Evolutionary conservation across 2,888 invertebrate species (phyloP).

Genomic region (Trachelus stipa): DNA sequence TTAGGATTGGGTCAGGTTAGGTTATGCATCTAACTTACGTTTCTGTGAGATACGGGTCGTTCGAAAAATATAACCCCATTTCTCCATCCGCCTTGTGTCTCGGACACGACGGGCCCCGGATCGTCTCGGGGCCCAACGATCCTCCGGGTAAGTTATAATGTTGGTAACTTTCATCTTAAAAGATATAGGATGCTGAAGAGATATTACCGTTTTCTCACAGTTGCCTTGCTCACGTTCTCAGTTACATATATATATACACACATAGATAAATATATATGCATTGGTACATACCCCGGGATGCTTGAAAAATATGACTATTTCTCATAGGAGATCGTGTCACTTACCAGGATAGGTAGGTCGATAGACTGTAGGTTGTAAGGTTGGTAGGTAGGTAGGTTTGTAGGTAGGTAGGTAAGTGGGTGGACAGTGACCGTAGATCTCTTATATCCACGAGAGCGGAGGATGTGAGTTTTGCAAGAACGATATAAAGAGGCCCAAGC

Average conservation of each 20-base stretch:
- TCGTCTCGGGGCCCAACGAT: not conserved
- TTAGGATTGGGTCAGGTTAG: not conserved
- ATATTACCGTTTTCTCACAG: not conserved
- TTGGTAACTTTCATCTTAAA: not conserved
- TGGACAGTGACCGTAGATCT: slow-evolving; percentile 6
- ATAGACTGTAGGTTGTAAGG: not conserved
- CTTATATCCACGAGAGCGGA: slow-evolving; percentile 3
- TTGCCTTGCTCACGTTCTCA: not conserved
- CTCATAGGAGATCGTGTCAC: not conserved
- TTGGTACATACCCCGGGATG: not conserved
- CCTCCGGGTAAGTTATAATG: not conserved
- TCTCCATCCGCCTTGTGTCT: not conserved
- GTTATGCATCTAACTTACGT: not conserved
- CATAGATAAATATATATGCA: not conserved
- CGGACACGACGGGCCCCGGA: not conserved
- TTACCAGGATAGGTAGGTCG: not conserved
- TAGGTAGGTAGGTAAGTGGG: slow-evolving; percentile 5
- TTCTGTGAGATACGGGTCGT: not conserved
- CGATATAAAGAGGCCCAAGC: not conserved
- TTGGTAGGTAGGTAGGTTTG: slow-evolving; percentile 11
- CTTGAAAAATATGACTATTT: not conserved
- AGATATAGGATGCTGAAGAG: not conserved
- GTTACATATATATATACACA: not conserved
- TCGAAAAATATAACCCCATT: not conserved
- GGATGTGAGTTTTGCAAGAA: slow-evolving; percentile 6